Conservation (phyloP, 2,888 invertebrate genomes). For the Phyllotreta cruciferae region DNA sequence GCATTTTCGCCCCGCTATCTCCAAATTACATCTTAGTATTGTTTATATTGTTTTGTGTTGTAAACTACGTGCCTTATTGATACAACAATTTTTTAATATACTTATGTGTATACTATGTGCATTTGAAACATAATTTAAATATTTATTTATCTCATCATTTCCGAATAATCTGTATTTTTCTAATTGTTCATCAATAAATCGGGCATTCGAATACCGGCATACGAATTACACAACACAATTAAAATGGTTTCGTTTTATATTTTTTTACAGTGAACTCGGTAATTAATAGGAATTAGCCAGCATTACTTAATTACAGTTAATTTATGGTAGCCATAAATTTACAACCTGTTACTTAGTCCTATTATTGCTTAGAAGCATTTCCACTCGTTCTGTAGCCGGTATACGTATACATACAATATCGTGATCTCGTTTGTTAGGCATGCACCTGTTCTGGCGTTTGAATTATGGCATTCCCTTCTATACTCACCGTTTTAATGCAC, state of each 20-base stretch:
- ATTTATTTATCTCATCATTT: neutral
- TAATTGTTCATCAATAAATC: neutral
- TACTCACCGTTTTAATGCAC: slow-evolving; percentile 18
- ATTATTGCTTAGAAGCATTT: slow-evolving; percentile 36
- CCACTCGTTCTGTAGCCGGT: slow-evolving; percentile 19
- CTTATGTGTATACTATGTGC: too few species aligned
- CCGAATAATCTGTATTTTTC: neutral
- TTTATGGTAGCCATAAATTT: slow-evolving; percentile 40
- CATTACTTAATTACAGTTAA: slow-evolving; percentile 38
- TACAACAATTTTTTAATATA: neutral
- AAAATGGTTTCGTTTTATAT: slow-evolving; percentile 31
- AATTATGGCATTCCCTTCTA: slow-evolving; percentile 15
- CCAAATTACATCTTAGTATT: slow-evolving; percentile 32
- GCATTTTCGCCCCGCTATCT: slow-evolving; percentile 33
- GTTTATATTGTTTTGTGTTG: slow-evolving; percentile 3
- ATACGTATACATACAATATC: slow-evolving; percentile 6
- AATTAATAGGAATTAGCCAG: slow-evolving; percentile 39
- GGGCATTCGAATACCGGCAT: slow-evolving; percentile 2
- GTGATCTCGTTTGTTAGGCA: slow-evolving; percentile 28
- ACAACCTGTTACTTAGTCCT: slow-evolving; percentile 39
- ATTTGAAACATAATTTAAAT: too few species aligned
- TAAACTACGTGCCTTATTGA: neutral
- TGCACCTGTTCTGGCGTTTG: slow-evolving; percentile 26
- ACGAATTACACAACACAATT: slow-evolving; percentile 27
- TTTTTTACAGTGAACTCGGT: slow-evolving; percentile 30